Percentiles rank a stretch among this genome's conserved stretches.
phyloP scores from a whole-genome alignment of 2,888 invertebrate genomes.

The Timandra comae region DNA sequence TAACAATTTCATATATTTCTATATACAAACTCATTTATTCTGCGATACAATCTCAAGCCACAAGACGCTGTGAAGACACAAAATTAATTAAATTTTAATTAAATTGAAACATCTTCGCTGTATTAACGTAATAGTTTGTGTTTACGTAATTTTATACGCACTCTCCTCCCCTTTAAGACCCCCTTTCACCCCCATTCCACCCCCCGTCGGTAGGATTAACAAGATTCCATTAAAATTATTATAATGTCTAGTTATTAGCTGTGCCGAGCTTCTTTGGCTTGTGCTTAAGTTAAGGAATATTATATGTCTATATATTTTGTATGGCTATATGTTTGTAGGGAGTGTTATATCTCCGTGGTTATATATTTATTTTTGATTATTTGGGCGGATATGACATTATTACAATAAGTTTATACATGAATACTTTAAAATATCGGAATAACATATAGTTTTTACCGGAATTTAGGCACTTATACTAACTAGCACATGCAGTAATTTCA shows the following conservation, averaged over 20 bases:
- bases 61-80: conserved; percentile 13
- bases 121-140: conserved; percentile 26
- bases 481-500: too few relatives aligned
- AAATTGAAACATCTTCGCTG: conserved; percentile 25
- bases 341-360: too few relatives aligned
- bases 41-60: not conserved
- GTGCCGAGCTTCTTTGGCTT: conserved; percentile 1
- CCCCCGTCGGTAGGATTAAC: conserved; percentile 40
- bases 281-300: too few relatives aligned
- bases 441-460: too few relatives aligned
- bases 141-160: conserved; percentile 28
- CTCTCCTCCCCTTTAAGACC: conserved; percentile 13
- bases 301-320: not conserved
- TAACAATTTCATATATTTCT: too few relatives aligned
- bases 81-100: conserved; percentile 40
- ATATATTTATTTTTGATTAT: too few relatives aligned
- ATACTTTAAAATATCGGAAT: too few relatives aligned
- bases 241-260: conserved; percentile 1
- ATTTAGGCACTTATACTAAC: too few relatives aligned
- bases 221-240: conserved; percentile 62
- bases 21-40: too few relatives aligned
- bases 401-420: too few relatives aligned
- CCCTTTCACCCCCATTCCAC: conserved; percentile 5
- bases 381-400: too few relatives aligned
- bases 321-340: too few relatives aligned